These are phyloP conservation scores for Scopus umbretta DNA, from an alignment of 2,113 vertebrate genomes.

Conservation along the genomic window DNA sequence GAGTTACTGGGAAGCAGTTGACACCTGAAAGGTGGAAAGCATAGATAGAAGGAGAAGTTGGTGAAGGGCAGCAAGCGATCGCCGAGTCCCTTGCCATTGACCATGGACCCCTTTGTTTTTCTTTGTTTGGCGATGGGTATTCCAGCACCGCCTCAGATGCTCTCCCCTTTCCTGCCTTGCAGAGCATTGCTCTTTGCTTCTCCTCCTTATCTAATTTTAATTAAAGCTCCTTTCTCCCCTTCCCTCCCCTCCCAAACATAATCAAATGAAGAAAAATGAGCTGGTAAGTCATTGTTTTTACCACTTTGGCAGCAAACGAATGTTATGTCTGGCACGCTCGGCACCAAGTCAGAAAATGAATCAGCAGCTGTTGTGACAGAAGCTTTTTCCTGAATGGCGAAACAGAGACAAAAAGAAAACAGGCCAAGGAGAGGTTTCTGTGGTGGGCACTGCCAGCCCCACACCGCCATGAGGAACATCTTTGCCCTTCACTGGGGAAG, in stretches of 20 bases:
- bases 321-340: constrained; percentile 67
- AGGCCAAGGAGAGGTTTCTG: constrained; percentile 16
- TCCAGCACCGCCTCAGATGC: background rate
- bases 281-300: constrained; percentile 64
- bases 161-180: background rate
- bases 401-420: constrained; percentile 54
- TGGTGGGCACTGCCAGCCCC: background rate
- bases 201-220: constrained; percentile 40
- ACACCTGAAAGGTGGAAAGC: background rate
- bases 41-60: background rate
- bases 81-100: background rate
- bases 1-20: background rate
- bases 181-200: background rate
- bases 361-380: constrained; percentile 69
- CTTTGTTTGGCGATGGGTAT: background rate
- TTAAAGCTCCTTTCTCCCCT: background rate
- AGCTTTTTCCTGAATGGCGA: constrained; percentile 65
- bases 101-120: background rate
- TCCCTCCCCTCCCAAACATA: background rate
- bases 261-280: constrained; percentile 54
- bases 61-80: background rate
- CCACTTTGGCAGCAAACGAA: constrained; percentile 61
- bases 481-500: background rate
- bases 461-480: background rate
- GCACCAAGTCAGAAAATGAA: constrained; percentile 68